Evolutionary conservation across 2,888 invertebrate genomes (phyloP).

Genomic region (Epistrophe grossulariae): DNA sequence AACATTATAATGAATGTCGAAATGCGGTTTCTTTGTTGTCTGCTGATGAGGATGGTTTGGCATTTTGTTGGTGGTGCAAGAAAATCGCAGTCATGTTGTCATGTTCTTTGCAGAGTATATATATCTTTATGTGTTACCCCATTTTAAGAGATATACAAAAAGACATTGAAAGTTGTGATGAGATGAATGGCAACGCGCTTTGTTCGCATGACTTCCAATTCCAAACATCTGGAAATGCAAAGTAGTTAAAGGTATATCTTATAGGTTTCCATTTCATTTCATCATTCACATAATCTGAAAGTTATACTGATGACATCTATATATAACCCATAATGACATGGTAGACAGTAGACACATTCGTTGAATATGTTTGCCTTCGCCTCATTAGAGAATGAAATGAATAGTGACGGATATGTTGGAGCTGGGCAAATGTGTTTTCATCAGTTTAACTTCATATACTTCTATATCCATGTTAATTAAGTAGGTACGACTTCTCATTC

Average conservation of each 20-base stretch:
- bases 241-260: background rate
- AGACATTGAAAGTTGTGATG: background rate
- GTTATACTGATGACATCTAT: background rate
- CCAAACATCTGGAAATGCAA: constrained; percentile 4
- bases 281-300: background rate
- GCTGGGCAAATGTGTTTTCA: constrained; percentile 2
- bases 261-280: constrained; percentile 30
- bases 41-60: background rate
- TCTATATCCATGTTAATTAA: background rate
- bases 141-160: background rate
- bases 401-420: background rate
- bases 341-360: background rate
- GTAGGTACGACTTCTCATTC: background rate
- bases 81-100: constrained; percentile 6
- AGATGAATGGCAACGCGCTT: background rate
- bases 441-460: background rate
- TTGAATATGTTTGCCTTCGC: background rate
- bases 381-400: constrained; percentile 3
- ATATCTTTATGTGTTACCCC: background rate
- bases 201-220: constrained; percentile 6
- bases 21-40: constrained; percentile 57
- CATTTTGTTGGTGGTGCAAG: constrained; percentile 6
- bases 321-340: constrained; percentile 9
- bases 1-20: constrained; percentile 34
- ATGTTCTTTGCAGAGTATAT: background rate